Base-by-base conservation (phyloP, 1,140 invertebrate genomes). In the Chironomus striatipennis region DNA sequence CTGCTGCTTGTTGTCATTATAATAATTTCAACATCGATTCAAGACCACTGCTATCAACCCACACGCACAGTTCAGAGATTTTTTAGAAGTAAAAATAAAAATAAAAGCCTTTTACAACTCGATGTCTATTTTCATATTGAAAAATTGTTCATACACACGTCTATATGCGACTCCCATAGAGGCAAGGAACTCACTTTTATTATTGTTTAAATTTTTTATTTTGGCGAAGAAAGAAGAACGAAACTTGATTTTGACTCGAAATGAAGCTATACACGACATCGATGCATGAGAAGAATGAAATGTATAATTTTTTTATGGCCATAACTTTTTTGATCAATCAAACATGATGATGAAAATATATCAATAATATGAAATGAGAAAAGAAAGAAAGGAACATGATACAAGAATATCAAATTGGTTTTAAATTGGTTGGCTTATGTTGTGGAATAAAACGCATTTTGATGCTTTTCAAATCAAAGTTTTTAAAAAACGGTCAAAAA, bases 11-110 rank as follows among this genome's bases (percentile, higher is more conserved):
- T 18, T 18, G 65, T 70, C 18, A 18, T 70, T 70, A 70, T 70
- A 18, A 70, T 70, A 70, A 70, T 70, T 70, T 70, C 65, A 70
- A 70, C 65, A 21, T 70, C 65, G 18, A 20, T 70, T 70, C 65
- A 70, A 70, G 65, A 70, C 65, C 65, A 70, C 20, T 70, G 65
- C 65, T 21, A 21, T 70, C 65, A 70, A 70, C 65, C 65, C 65
- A 70, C 65, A 70, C 65, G 65, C 17, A 70, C 20, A 18, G 65
- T 70, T 18, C 20, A 20, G 47, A 70, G 17, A n/a, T 67, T 67
- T 67, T 67, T 67, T 70, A 12, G 9, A 12, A n/a, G n/a, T n/a
- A n/a, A n/a, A n/a, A n/a, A n/a, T n/a, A n/a, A n/a, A 57, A 12
- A n/a, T 3, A 10, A n/a, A 57, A 57, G 47, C 17, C 65, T 70